These are phyloP conservation scores for Cariama cristata DNA, from an alignment of 2,113 vertebrate species.

Conservation along the genomic window DNA sequence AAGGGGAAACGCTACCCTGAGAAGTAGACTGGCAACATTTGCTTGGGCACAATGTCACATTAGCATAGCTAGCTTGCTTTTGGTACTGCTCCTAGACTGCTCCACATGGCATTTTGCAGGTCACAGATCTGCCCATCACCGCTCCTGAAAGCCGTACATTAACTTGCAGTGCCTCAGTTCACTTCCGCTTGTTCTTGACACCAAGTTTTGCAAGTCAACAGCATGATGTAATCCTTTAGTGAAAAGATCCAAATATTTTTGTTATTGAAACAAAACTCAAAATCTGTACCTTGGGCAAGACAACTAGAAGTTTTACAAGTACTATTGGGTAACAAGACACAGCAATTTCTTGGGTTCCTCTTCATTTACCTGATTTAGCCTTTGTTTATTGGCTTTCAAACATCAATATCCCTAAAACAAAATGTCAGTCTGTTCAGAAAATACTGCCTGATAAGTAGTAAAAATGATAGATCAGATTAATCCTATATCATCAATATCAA, in stretches of 20 bases:
- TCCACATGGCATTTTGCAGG: accelerated
- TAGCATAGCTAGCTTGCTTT: neutral
- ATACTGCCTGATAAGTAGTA: neutral
- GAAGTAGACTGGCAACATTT: neutral
- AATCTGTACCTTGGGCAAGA: neutral
- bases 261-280: neutral
- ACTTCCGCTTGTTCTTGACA: neutral
- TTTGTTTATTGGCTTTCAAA: neutral
- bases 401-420: neutral
- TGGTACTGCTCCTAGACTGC: neutral
- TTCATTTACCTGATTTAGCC: neutral
- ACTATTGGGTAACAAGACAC: neutral
- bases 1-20: neutral
- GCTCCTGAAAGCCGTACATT: accelerated
- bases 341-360: neutral
- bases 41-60: neutral
- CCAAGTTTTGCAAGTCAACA: neutral
- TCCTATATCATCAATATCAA: neutral
- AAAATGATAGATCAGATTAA: neutral
- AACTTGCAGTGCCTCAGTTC: neutral
- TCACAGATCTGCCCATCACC: neutral
- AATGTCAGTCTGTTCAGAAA: neutral
- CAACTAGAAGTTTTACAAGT: neutral
- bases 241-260: neutral
- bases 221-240: neutral